Evolutionary conservation across 1,140 invertebrate species (phyloP), one percentile per base, ranked within the genome.

Genomic region (Neodiprion virginianus): DNA sequence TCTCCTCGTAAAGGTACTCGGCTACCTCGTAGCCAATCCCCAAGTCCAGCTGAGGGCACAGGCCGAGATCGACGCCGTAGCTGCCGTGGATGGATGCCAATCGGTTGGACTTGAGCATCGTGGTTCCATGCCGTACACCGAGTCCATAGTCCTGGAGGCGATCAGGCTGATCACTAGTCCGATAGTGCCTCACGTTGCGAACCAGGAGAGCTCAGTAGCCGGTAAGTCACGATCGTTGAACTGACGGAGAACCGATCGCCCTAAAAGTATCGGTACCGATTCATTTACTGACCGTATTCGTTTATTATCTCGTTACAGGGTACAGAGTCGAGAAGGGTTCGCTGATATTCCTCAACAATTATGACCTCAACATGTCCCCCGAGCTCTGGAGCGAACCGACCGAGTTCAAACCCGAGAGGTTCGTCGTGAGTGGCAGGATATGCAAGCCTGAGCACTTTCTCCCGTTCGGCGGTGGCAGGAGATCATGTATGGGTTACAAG

Each of bases 121-220:
- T 81, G 85, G 89, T 3, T 82, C 80, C 1, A 91, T 98, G 90
- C 94, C 95, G 0, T 97, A 96, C 85, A 95, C 94, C 0, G 94
- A 96, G 88, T 95, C 95, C 0, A 93, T 94, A 0, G 91, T 97
- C 14, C 89, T 93, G 75, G 96, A 98, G 88, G 91, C 93, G 0
- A 88, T 97, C 1, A 87, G 96, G 71, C 89, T 93, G 73, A 93
- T 95, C 0, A 94, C 95, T 1, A 97, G 96, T 0, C 96, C 96
- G 0, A 97, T 98, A 73, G 96, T 98, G 0, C 96, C 96, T 2
- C 96, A 97, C 82, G 95, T 97, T 0, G 94, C 96, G 0, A 96
- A 92, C 23, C 91, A 93, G 76, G 92, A 95, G 76, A 93, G 93
- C 1, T 88, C 91, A 1, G 92, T 97, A 65, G 90, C 91, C 72